Conservation (phyloP, 2,888 invertebrate genomes). For the Pandemis heparana region DNA sequence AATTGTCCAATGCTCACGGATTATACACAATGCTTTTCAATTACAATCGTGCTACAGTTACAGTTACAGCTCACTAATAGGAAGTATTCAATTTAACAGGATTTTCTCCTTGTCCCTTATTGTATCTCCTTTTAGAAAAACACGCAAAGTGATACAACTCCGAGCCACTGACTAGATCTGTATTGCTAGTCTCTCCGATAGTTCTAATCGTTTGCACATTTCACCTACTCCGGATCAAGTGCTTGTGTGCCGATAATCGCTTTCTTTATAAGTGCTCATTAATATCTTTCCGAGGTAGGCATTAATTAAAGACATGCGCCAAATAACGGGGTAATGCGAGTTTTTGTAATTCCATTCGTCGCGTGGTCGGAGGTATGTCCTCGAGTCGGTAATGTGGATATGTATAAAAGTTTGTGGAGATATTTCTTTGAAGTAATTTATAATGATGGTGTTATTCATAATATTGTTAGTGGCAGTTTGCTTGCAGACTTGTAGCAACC, state of each 20-base stretch:
- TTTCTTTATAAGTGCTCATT: slow-evolving; percentile 38
- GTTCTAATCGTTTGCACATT: slow-evolving; percentile 12
- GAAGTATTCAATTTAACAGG: too few species aligned
- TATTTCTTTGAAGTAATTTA: not conserved
- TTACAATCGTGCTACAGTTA: too few species aligned
- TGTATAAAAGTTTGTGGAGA: not conserved
- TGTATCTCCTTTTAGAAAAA: not conserved
- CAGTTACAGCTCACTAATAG: too few species aligned
- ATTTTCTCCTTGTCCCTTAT: too few species aligned
- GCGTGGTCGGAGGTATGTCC: slow-evolving; percentile 21
- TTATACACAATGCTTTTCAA: too few species aligned
- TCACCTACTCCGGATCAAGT: slow-evolving; percentile 22
- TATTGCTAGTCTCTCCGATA: not conserved
- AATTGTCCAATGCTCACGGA: too few species aligned
- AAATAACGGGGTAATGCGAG: slow-evolving; percentile 26
- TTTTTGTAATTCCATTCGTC: slow-evolving; percentile 20
- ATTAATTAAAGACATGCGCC: slow-evolving; percentile 26
- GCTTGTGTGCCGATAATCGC: slow-evolving; percentile 22
- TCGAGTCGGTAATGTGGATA: not conserved
- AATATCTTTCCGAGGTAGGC: slow-evolving; percentile 13
- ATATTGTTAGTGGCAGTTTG: not conserved
- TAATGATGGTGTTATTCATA: not conserved
- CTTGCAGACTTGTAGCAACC: too few species aligned
- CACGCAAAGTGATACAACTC: not conserved
- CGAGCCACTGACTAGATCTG: not conserved